Evolutionary conservation across 2,797 vertebrate species (phyloP), one percentile per base, ranked within the genome.

Genomic region (Gallirallus australis): DNA sequence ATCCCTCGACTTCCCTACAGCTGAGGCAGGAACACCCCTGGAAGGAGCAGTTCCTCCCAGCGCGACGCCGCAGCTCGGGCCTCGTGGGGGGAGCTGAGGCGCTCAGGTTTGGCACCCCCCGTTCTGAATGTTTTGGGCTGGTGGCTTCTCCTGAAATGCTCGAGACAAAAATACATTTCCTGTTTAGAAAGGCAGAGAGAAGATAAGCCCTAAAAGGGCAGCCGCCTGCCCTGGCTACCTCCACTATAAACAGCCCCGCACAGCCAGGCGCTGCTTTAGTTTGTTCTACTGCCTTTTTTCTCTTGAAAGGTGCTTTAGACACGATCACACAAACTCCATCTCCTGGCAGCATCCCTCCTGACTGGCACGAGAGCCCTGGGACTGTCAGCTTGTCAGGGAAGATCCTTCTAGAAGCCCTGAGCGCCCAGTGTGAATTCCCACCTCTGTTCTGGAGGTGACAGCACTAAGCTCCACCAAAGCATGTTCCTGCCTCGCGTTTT

Each of bases 121-220:
- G 0, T 68, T 83, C 54, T 16, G 78, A 27, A 18, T 6, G 21
- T 9, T 19, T 60, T 31, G 45, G 68, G 82, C 80, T 15, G 45
- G 91, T 69, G 90, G 82, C 89, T 97, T 92, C 86, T 93, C 87
- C 90, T 57, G 86, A 82, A 79, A 59, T 16, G 87, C 45, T 54
- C 1, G 31, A 73, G 89, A 82, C 89, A 70, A 78, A 94, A 94
- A 83, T 6, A 82, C 71, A 39, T 92, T 97, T 97, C 96, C 93
- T 96, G 96, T 97, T 95, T 79, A 85, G 90, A 96, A 48, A 91
- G 52, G 71, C 86, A 75, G 89, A 54, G 79, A 0, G 0, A 50
- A 91, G 93, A 82, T 92, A 81, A 93, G 84, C 84, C 92, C 82
- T n/a, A 3, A 37, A 76, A 76, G 80, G 15, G 48, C 93, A 88